phyloP scores from a whole-genome alignment of 2,888 invertebrate genomes.

The Cephus pygmeus region DNA sequence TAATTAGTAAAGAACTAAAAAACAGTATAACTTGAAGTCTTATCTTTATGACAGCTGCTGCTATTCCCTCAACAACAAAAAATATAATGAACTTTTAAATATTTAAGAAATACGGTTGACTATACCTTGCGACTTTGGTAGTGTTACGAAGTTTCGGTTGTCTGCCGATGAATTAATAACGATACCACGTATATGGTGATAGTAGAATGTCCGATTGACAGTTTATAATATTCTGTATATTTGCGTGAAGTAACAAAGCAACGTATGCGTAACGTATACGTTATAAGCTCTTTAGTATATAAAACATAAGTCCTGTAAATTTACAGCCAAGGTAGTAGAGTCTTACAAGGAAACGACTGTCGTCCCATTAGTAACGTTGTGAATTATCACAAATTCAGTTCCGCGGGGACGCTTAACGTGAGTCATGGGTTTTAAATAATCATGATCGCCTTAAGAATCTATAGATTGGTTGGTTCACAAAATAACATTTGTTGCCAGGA shows the following conservation, averaged over 20 bases:
- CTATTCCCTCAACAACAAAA: background rate
- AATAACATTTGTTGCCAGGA: background rate
- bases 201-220: background rate
- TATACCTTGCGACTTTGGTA: background rate
- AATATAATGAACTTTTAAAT: background rate
- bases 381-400: background rate
- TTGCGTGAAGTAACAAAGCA: background rate
- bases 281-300: background rate
- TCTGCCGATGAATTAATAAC: background rate
- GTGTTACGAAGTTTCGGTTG: too few species aligned
- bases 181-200: background rate
- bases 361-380: background rate
- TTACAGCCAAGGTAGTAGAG: background rate
- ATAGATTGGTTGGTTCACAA: background rate
- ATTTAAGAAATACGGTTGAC: background rate
- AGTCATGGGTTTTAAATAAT: background rate
- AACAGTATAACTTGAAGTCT: background rate
- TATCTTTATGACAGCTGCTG: background rate
- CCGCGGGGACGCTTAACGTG: background rate
- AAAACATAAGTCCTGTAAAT: background rate
- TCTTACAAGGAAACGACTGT: background rate
- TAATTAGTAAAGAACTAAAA: background rate
- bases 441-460: background rate
- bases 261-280: background rate
- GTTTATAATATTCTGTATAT: background rate